Percentiles rank a stretch among this genome's conserved stretches.
These are phyloP conservation scores for Zosterops lateralis DNA, from an alignment of 2,113 vertebrate genomes.

Conservation along the genomic window DNA sequence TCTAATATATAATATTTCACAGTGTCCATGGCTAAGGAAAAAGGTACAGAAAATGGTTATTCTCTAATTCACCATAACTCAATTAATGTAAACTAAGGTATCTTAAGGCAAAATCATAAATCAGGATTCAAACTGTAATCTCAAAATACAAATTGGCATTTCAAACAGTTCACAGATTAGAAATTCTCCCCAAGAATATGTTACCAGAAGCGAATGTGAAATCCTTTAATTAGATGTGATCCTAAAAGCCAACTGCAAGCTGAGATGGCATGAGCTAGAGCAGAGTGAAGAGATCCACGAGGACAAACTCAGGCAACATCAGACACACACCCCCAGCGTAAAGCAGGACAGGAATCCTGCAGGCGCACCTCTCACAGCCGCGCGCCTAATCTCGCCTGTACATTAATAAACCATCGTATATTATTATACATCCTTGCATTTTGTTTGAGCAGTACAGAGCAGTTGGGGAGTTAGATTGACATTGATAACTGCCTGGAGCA, in stretches of 20 bases:
- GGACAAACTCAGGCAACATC: neutral
- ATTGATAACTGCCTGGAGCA: constrained; percentile 20
- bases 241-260: neutral
- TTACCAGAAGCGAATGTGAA: neutral
- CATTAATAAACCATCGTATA: neutral
- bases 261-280: neutral
- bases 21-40: neutral
- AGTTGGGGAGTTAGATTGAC: constrained; percentile 17
- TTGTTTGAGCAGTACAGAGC: neutral
- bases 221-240: constrained; percentile 43
- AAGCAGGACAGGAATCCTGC: neutral
- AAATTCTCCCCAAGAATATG: constrained; percentile 39
- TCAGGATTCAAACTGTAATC: constrained; percentile 37
- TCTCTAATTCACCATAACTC: constrained; percentile 32
- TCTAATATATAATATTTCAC: neutral
- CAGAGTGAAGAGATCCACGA: neutral
- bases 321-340: neutral
- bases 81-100: constrained; percentile 47
- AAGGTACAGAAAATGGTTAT: constrained; percentile 33
- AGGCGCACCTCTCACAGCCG: neutral
- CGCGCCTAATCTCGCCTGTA: neutral
- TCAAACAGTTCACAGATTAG: constrained; percentile 54
- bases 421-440: neutral
- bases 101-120: constrained; percentile 56
- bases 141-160: constrained; percentile 47